These are phyloP conservation scores for Emydocephalus ijimae DNA, from an alignment of 2,113 vertebrate genomes.

Conservation along the genomic window DNA sequence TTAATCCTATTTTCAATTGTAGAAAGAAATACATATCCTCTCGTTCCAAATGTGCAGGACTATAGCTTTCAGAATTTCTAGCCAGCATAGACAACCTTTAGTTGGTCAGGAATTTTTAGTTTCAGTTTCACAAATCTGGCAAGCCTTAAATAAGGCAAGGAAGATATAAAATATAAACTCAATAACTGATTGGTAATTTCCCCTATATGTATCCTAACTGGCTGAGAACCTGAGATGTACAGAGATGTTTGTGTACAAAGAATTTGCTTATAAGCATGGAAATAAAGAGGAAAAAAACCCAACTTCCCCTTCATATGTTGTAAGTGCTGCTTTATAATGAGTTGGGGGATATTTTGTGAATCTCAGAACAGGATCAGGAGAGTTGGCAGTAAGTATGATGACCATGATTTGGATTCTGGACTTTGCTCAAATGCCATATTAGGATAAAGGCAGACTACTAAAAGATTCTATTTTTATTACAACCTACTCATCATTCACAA, in stretches of 20 bases:
- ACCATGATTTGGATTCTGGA: background rate
- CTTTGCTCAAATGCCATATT: background rate
- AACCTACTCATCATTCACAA: background rate
- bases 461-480: background rate
- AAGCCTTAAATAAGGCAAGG: background rate
- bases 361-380: background rate
- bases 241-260: background rate
- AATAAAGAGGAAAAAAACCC: background rate
- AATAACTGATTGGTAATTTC: background rate
- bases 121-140: background rate
- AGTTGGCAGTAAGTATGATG: background rate
- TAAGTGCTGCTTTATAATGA: background rate
- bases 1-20: background rate
- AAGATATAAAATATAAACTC: background rate
- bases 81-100: background rate
- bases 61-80: background rate
- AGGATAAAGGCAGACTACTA: too few relatives aligned
- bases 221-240: background rate
- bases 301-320: background rate
- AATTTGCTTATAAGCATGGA: background rate
- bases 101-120: background rate
- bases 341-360: background rate
- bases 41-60: background rate
- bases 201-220: background rate
- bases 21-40: background rate